Base-by-base conservation (phyloP, 2,797 vertebrate genomes). In the Antrozous pallidus region DNA sequence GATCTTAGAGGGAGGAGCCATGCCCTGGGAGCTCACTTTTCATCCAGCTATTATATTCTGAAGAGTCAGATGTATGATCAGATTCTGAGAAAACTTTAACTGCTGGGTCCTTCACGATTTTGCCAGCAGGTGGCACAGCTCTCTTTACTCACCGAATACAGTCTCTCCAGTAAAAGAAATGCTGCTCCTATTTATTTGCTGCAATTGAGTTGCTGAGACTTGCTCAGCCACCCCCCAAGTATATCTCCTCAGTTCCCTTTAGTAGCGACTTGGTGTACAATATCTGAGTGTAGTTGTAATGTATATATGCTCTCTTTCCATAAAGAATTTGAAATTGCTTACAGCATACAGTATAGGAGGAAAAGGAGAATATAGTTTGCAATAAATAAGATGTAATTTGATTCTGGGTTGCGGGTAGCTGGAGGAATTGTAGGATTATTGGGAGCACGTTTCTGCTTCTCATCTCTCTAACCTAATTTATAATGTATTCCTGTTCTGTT, bases 61-160 rank as follows among this genome's bases (percentile, higher is more conserved):
- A 90, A 80, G 31, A 36, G 7, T 88, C 8, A 49, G 47, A 36
- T 16, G n/a, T 17, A 12, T 45, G 26, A 65, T 47, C 58, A 36
- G 26, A 65, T 45, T 56, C 40, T 67, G 22, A 71, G 42, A 83
- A 80, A 83, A 89, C 51, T n/a, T 54, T 56, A 65, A 77, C n/a
- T 56, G 24, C 38, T 45, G n/a, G 33, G 79, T 69, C 81, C 54
- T 71, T 87, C 83, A 88, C 80, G 40, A 88, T 82, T 94, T 81
- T 89, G 93, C 91, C 97, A 96, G 94, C 94, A 97, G 95, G 83
- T 93, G 96, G 96, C 96, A 78, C 86, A 80, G 94, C 42, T 89
- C 61, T 89, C 80, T 80, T 20, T 63, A 77, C 20, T 67, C 78
- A 91, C 40, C 63, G 78, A 90, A 77, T 69, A 31, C 11, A 56